Percentiles rank a stretch among this genome's conserved stretches.
Evolutionary conservation across 2,797 vertebrate species (phyloP).

Genomic region (Neosilurus hyrtlii): DNA sequence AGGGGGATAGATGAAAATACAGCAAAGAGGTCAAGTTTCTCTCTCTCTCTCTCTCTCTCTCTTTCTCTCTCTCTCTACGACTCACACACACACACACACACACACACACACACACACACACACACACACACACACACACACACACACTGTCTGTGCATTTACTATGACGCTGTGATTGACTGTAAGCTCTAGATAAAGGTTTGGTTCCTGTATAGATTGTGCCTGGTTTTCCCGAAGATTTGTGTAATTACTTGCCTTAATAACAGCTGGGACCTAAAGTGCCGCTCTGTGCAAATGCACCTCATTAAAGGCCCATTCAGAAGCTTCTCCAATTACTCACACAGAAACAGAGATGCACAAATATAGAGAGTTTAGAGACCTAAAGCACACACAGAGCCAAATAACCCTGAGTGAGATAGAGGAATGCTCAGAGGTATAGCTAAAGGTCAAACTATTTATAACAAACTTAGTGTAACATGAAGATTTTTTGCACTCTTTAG

Average conservation of each 20-base stretch:
- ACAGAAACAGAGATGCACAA: constrained; percentile 14
- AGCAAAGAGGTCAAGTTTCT: background rate
- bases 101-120: too few species aligned
- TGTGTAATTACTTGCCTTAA: constrained; percentile 47
- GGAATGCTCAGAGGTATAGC: constrained; percentile 4
- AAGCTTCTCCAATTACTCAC: constrained; percentile 31
- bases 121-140: background rate
- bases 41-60: background rate
- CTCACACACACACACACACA: too few species aligned
- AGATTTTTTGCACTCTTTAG: constrained; percentile 17
- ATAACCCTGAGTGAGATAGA: constrained; percentile 2
- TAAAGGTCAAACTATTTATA: constrained; percentile 41
- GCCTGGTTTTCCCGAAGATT: constrained; percentile 27
- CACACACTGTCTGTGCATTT: background rate
- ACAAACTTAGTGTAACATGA: constrained; percentile 30
- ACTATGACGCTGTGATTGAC: constrained; percentile 31
- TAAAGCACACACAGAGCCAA: constrained; percentile 17
- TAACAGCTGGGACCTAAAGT: constrained; percentile 37
- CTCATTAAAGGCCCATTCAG: constrained; percentile 46
- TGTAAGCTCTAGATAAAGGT: constrained; percentile 57
- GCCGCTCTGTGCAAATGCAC: constrained; percentile 38
- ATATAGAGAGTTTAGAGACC: constrained; percentile 15
- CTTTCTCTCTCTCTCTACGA: background rate
- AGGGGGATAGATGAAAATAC: background rate
- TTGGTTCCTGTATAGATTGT: constrained; percentile 29